phyloP scores from a whole-genome alignment of 2,113 vertebrate genomes.

The Pterocles burchelli region DNA sequence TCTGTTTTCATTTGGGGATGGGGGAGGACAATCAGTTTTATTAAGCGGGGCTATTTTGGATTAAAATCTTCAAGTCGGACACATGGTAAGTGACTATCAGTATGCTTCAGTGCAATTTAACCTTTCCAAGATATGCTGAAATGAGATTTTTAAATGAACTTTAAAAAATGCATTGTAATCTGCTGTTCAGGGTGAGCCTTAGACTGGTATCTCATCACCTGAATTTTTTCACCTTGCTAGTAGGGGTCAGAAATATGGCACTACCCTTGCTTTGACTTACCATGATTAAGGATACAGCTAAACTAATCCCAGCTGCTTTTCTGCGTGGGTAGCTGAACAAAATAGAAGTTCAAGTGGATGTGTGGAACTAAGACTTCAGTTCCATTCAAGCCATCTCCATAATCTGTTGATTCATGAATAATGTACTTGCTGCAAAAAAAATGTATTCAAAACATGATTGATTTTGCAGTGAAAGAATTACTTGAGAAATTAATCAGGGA shows the following conservation, averaged over 20 bases:
- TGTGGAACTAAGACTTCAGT: neutral
- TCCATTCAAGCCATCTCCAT: neutral
- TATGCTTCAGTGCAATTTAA: neutral
- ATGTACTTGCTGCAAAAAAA: conserved; percentile 30
- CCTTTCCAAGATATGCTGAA: neutral
- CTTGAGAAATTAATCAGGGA: neutral
- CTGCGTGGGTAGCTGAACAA: neutral
- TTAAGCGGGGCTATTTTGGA: neutral
- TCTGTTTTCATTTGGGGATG: neutral
- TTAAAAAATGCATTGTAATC: neutral
- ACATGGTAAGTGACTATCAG: neutral
- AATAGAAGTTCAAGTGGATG: neutral
- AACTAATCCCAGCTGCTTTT: neutral
- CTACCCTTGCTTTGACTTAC: neutral
- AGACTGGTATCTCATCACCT: neutral
- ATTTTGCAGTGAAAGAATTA: conserved; percentile 29
- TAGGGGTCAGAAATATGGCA: neutral
- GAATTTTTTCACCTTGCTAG: neutral
- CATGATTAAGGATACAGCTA: neutral
- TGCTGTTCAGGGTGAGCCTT: neutral
- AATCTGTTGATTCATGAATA: conserved; percentile 34
- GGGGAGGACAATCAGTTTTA: neutral
- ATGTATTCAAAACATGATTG: conserved; percentile 43
- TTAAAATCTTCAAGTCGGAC: neutral
- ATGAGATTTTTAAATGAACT: neutral